Evolutionary conservation across 1,140 invertebrate genomes (phyloP).

Genomic region (Drosophila truncata): DNA sequence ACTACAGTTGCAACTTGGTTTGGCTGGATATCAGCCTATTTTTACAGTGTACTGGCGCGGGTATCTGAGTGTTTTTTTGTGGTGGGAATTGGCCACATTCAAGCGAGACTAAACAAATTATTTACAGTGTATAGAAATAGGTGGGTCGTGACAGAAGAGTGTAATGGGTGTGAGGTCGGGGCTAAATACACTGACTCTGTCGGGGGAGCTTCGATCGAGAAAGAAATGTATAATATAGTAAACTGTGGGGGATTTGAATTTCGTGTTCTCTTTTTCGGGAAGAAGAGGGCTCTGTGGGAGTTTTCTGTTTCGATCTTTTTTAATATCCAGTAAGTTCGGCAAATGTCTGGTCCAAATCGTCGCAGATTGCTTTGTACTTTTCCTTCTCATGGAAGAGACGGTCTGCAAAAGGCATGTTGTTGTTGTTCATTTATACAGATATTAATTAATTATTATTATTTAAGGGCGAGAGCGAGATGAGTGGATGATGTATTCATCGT

Average conservation of each 20-base stretch:
- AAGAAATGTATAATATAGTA: slow-evolving; percentile 26
- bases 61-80: background rate
- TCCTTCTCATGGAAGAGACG: slow-evolving; percentile 97
- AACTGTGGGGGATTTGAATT: slow-evolving; percentile 28
- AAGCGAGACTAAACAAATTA: slow-evolving; percentile 72
- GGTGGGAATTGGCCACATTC: slow-evolving; percentile 33
- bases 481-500: slow-evolving; percentile 27
- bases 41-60: slow-evolving; percentile 63
- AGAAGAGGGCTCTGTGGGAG: slow-evolving; percentile 29
- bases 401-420: slow-evolving; percentile 90
- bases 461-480: slow-evolving; percentile 65
- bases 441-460: slow-evolving; percentile 52
- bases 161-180: slow-evolving; percentile 12
- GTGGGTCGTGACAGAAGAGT: slow-evolving; percentile 41
- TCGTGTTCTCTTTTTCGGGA: slow-evolving; percentile 42
- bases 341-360: slow-evolving; percentile 99
- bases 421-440: slow-evolving; percentile 67
- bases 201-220: slow-evolving; percentile 6
- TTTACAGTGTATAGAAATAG: slow-evolving; percentile 73
- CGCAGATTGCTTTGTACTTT: slow-evolving; percentile 97
- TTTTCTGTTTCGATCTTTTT: slow-evolving; percentile 79
- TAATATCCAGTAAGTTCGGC: slow-evolving; percentile 94
- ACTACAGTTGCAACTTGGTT: slow-evolving; percentile 73
- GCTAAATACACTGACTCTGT: slow-evolving; percentile 39
- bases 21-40: slow-evolving; percentile 60